Conservation (phyloP, 2,113 vertebrate genomes). For the Micronycteris hirsuta region DNA sequence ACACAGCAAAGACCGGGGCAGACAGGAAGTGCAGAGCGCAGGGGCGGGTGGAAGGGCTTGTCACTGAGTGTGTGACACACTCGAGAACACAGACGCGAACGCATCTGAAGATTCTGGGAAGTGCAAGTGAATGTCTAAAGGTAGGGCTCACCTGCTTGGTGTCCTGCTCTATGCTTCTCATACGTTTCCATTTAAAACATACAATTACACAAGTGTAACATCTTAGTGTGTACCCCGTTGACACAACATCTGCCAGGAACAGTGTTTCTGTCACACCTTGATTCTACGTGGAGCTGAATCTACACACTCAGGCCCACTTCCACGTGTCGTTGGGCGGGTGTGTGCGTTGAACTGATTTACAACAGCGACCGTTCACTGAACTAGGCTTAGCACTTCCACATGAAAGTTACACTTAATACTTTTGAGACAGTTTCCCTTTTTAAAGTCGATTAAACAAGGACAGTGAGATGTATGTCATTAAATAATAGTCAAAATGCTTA, state of each 20-base stretch:
- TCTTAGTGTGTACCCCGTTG: not conserved
- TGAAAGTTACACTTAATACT: not conserved
- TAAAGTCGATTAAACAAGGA: not conserved
- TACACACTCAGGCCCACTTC: not conserved
- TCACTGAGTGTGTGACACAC: not conserved
- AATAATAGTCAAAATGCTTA: not conserved
- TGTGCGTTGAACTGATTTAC: not conserved
- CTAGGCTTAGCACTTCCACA: not conserved
- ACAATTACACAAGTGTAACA: not conserved
- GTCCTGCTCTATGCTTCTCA: not conserved
- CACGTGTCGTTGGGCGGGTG: not conserved
- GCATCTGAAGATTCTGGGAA: not conserved
- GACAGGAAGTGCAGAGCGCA: not conserved
- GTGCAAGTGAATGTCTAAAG: not conserved
- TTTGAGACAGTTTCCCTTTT: slow-evolving; percentile 26
- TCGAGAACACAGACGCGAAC: not conserved
- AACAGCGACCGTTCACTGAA: slow-evolving; percentile 33
- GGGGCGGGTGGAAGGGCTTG: not conserved
- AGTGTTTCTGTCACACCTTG: slow-evolving; percentile 9
- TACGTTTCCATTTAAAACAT: not conserved
- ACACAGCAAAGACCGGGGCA: not conserved
- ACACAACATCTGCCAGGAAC: not conserved
- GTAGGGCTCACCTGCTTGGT: not conserved
- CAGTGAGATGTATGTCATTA: not conserved
- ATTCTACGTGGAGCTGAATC: not conserved